Percentiles rank a stretch among this genome's conserved stretches.
Conservation (phyloP, 2,113 vertebrate species). For the Boleophthalmus pectinirostris region DNA sequence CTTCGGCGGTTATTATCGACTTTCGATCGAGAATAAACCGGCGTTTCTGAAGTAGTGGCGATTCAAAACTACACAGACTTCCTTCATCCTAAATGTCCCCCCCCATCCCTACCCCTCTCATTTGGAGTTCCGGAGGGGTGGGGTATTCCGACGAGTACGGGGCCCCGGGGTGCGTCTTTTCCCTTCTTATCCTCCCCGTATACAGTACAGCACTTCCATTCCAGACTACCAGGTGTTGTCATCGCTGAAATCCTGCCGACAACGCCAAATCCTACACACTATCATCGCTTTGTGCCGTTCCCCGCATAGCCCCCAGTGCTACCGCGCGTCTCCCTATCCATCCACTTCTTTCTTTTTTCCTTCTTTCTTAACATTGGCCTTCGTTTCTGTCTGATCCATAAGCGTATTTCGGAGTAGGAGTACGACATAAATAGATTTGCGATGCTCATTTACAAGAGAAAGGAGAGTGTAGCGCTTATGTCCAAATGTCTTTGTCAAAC, state of each 20-base stretch:
- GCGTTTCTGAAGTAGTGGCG: slow-evolving; percentile 25
- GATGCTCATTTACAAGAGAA: slow-evolving; percentile 65
- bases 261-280: slow-evolving; percentile 11
- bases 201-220: slow-evolving; percentile 2
- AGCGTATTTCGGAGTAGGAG: slow-evolving; percentile 21
- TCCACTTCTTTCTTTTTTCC: slow-evolving; percentile 4
- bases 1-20: neutral
- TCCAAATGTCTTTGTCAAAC: slow-evolving; percentile 66
- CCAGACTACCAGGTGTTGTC: slow-evolving; percentile 55
- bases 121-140: slow-evolving; percentile 17
- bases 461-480: slow-evolving; percentile 46
- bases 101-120: neutral
- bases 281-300: slow-evolving; percentile 39
- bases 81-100: neutral
- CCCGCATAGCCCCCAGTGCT: slow-evolving; percentile 40
- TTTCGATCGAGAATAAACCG: too few relatives aligned
- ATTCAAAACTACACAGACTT: slow-evolving; percentile 3
- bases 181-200: slow-evolving; percentile 1
- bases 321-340: slow-evolving; percentile 7
- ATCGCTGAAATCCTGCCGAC: slow-evolving; percentile 30
- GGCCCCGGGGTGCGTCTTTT: slow-evolving; percentile 39
- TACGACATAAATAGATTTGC: slow-evolving; percentile 64
- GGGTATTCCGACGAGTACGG: neutral
- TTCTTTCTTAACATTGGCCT: slow-evolving; percentile 42
- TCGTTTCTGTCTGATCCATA: slow-evolving; percentile 32